phyloP scores from a whole-genome alignment of 2,797 vertebrate species.

The Premnoplex brunnescens region DNA sequence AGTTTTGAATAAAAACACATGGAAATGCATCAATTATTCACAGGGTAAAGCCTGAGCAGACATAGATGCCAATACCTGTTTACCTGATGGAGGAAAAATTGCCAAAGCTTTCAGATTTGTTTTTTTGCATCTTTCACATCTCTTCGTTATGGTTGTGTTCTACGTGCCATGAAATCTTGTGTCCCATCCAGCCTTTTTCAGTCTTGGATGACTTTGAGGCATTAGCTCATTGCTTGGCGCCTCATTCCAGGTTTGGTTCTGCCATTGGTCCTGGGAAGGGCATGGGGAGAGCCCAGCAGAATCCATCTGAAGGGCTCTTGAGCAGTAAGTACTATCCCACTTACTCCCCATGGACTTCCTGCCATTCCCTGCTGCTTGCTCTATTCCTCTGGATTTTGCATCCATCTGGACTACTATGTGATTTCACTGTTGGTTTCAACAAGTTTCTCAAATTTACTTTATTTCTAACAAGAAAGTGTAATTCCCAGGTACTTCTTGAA shows the following conservation, averaged over 20 bases:
- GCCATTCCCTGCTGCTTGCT: not conserved
- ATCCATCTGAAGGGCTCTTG: not conserved
- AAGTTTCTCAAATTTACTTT: not conserved
- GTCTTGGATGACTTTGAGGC: not conserved
- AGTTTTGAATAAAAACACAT: constrained; percentile 63
- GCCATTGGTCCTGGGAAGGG: not conserved
- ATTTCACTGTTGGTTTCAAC: not conserved
- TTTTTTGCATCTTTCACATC: not conserved
- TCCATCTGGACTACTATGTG: not conserved
- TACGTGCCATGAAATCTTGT: not conserved
- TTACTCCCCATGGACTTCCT: not conserved
- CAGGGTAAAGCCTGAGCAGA: constrained; percentile 61
- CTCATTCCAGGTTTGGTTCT: not conserved
- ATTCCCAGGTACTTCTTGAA: not conserved
- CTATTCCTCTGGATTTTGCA: not conserved
- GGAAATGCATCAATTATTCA: constrained; percentile 66
- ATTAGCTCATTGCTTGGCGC: not conserved
- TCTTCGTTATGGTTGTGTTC: not conserved
- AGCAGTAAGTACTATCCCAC: not conserved
- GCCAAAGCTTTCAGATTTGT: constrained; percentile 1
- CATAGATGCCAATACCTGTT: constrained; percentile 49
- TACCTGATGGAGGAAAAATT: constrained; percentile 12
- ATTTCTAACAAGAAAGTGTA: not conserved
- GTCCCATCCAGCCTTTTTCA: not conserved
- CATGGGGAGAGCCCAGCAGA: not conserved